These are phyloP conservation scores for Actinernus sp. DNA, from an alignment of 92 coral and sea anemone species.

Conservation along the genomic window DNA sequence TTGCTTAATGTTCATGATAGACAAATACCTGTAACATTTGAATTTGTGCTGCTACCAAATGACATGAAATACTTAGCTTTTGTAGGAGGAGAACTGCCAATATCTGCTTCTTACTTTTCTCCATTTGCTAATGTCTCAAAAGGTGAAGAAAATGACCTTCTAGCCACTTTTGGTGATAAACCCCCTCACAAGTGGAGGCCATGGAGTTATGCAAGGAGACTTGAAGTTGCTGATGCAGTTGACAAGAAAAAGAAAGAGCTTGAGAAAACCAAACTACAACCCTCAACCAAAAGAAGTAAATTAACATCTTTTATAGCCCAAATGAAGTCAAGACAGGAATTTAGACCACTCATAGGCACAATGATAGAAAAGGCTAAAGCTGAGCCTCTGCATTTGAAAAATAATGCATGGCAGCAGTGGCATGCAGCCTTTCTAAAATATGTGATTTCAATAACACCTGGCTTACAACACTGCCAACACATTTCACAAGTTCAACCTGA, in stretches of 20 bases:
- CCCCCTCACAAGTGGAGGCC: conserved; percentile 47
- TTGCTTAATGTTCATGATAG: conserved; percentile 42
- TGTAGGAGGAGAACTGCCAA: conserved; percentile 65
- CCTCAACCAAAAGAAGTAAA: conserved; percentile 25
- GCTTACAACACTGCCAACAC: conserved; percentile 31
- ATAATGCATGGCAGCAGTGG: conserved; percentile 21
- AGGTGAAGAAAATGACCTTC: conserved; percentile 18
- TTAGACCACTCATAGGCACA: conserved; percentile 2
- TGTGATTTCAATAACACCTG: too few species aligned
- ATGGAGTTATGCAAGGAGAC: conserved; percentile 43
- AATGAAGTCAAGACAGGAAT: conserved; percentile 44
- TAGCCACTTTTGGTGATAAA: conserved; percentile 32
- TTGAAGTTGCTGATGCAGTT: conserved; percentile 54
- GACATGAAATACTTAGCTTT: conserved; percentile 68
- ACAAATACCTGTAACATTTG: conserved; percentile 31
- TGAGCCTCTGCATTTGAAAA: conserved; percentile 11
- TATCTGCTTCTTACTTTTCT: conserved; percentile 62
- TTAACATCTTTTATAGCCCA: conserved; percentile 47
- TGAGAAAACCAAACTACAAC: background rate
- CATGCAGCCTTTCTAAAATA: too few species aligned
- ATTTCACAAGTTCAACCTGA: conserved; percentile 39
- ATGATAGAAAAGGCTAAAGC: conserved; percentile 1
- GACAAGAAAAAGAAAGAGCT: conserved; percentile 15
- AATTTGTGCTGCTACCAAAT: conserved; percentile 58
- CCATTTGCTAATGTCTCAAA: conserved; percentile 68